A percentile compares a stretch with the other conserved stretches of the same genome.
Evolutionary conservation across 2,113 vertebrate genomes (phyloP).

Genomic region (Daboia siamensis): DNA sequence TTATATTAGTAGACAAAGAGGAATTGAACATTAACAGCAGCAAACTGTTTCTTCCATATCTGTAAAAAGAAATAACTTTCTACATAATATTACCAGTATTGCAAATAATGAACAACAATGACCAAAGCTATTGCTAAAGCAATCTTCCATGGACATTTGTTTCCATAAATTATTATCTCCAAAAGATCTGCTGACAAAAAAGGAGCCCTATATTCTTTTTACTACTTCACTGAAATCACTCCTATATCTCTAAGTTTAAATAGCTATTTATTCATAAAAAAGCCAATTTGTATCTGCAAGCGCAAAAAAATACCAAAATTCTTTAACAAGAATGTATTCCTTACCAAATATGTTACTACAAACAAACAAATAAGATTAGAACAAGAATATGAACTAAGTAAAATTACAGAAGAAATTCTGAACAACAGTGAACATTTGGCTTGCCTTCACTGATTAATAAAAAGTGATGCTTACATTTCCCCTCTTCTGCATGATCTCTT

Average conservation of each 20-base stretch:
- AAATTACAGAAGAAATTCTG: background rate
- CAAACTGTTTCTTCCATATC: background rate
- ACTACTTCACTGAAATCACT: background rate
- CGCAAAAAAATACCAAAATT: background rate
- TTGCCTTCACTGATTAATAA: background rate
- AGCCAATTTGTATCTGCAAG: background rate
- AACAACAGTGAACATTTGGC: background rate
- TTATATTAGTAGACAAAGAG: background rate
- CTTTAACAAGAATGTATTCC: background rate
- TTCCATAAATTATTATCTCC: background rate
- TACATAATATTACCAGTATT: background rate
- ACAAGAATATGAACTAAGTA: background rate
- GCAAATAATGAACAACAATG: background rate
- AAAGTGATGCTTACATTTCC: background rate
- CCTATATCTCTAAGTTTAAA: background rate
- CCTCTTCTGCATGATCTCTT: background rate
- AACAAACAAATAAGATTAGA: background rate
- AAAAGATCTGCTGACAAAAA: background rate
- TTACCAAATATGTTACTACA: background rate
- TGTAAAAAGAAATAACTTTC: background rate
- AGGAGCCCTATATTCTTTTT: background rate
- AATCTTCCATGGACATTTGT: background rate
- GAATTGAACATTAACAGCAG: background rate
- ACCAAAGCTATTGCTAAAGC: background rate
- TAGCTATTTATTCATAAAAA: background rate